Conservation (phyloP, 2,888 invertebrate species). For the Noctuana brunneofusca region DNA sequence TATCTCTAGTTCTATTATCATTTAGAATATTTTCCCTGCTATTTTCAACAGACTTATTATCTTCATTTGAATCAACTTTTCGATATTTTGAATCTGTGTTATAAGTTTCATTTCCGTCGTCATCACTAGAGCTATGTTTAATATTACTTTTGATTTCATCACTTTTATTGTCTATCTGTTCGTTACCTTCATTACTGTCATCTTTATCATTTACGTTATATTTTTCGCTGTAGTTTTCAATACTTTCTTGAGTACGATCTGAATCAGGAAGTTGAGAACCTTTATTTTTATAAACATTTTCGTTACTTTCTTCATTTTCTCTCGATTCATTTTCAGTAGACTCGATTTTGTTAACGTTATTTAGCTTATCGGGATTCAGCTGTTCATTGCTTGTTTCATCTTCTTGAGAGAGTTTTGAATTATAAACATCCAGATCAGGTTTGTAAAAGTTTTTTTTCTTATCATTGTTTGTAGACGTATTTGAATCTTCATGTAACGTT, state of each 20-base stretch:
- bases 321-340: conserved; percentile 35
- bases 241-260: neutral
- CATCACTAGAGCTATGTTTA: conserved; percentile 21
- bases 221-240: neutral
- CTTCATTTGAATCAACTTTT: conserved; percentile 22
- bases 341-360: conserved; percentile 23
- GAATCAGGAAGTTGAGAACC: neutral
- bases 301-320: conserved; percentile 43
- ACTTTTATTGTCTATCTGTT: conserved; percentile 33
- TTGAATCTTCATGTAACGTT: conserved; percentile 54
- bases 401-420: conserved; percentile 35
- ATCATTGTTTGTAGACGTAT: conserved; percentile 31
- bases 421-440: neutral
- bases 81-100: neutral
- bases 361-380: conserved; percentile 35
- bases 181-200: conserved; percentile 34
- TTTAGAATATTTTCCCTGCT: conserved; percentile 38
- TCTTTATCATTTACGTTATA: neutral
- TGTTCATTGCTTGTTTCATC: conserved; percentile 23
- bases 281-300: conserved; percentile 34
- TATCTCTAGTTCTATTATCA: neutral
- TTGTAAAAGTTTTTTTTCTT: conserved; percentile 37
- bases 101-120: conserved; percentile 39
- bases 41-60: conserved; percentile 36
- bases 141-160: conserved; percentile 12